Percentiles rank a stretch among this genome's conserved stretches.
Evolutionary conservation across 2,888 invertebrate genomes (phyloP).

Genomic region (Digitonthophagus gazella): DNA sequence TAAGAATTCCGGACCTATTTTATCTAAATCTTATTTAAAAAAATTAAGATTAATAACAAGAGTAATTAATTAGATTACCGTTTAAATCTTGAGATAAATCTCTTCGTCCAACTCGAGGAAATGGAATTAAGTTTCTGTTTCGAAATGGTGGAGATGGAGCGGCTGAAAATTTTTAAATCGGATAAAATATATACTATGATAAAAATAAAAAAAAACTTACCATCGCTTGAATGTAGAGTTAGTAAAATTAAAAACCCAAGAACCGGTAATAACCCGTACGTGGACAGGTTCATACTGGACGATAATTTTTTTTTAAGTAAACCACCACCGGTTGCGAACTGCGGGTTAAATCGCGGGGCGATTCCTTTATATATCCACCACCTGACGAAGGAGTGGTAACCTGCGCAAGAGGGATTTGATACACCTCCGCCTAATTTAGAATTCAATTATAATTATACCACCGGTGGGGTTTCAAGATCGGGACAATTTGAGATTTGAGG

Average conservation of each 20-base stretch:
- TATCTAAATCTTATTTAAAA: no score
- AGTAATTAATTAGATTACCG: neutral
- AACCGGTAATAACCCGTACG: neutral
- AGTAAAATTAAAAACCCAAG: slow-evolving; percentile 1
- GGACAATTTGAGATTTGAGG: neutral
- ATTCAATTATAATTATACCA: neutral
- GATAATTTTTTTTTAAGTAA: neutral
- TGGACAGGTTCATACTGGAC: neutral
- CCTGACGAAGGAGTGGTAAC: neutral
- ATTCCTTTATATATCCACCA: neutral
- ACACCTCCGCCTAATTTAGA: neutral
- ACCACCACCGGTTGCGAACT: neutral
- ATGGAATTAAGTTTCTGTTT: slow-evolving; percentile 44
- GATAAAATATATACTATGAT: neutral
- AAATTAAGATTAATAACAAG: neutral
- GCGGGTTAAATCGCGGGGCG: neutral
- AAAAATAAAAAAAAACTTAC: neutral
- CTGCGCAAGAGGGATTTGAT: neutral
- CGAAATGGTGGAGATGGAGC: neutral
- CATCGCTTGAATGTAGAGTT: neutral
- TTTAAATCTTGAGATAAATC: slow-evolving; percentile 28
- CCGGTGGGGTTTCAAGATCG: neutral
- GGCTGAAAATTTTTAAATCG: neutral
- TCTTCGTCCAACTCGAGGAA: slow-evolving; percentile 52
- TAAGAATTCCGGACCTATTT: neutral